phyloP scores from a whole-genome alignment of 2,113 vertebrate genomes.

The Xerus inauris region DNA sequence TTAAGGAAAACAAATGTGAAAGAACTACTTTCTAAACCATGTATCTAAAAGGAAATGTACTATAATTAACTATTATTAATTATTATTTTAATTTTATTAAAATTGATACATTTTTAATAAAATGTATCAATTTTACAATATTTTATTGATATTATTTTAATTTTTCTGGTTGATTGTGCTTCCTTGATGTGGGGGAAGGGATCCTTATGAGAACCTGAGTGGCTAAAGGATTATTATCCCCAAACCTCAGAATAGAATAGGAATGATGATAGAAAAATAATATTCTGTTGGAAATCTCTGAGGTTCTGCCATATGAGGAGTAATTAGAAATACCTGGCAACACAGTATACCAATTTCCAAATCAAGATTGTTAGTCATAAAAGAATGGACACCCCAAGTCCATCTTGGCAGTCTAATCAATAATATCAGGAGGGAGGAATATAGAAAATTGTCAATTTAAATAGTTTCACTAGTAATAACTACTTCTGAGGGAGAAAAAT shows the following conservation, averaged over 20 bases:
- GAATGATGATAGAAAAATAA: constrained; percentile 82
- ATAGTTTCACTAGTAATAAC: constrained; percentile 48
- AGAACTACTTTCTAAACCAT: neutral
- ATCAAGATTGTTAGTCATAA: constrained; percentile 71
- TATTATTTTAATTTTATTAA: neutral
- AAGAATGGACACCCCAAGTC: constrained; percentile 68
- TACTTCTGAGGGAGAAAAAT: neutral
- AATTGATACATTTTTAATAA: too few species aligned
- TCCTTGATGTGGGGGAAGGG: neutral
- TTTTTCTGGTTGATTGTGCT: neutral
- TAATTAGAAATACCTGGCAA: constrained; percentile 78
- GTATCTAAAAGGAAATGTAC: neutral
- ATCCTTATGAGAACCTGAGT: neutral
- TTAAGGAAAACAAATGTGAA: neutral
- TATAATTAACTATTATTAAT: neutral
- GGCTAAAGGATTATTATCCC: constrained; percentile 66
- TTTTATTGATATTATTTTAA: neutral
- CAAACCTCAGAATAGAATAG: constrained; percentile 74
- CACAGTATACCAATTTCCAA: constrained; percentile 75
- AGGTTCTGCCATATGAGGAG: constrained; percentile 62
- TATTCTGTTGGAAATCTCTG: constrained; percentile 79
- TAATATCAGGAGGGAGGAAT: constrained; percentile 63
- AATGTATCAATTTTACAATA: too few species aligned
- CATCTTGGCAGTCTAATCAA: constrained; percentile 68
- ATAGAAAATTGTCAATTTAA: neutral